Evolutionary conservation across 1,140 invertebrate genomes (phyloP), one percentile per base, ranked within the genome.

Genomic region (Daktulosphaira vitifoliae): DNA sequence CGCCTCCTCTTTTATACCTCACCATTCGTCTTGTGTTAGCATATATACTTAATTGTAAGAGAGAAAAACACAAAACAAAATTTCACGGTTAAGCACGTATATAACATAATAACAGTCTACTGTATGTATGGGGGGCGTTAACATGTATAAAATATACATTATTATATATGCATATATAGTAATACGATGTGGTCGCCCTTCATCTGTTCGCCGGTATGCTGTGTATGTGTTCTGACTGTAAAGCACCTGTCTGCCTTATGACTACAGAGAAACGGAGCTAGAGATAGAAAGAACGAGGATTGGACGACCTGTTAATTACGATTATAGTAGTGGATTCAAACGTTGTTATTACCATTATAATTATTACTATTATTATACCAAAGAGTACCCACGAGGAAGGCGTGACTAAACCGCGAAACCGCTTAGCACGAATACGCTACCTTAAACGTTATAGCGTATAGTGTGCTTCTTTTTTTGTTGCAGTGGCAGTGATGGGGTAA

Each of bases 391-490:
- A 6, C 38, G 25, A 23, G 25, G 54, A 44, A 46, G 54, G 54
- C 54, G 54, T 59, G 54, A 59, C 54, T 46, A 46, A 46, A 29
- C 54, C 25, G 42, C 54, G 42, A 23, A 59, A 59, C 54, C 39
- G 23, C 54, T 59, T 59, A 44, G 38, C 38, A 23, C 25, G 29
- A 33, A 33, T 5, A 33, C 54, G 54, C 54, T 59, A 59, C 54
- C 42, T 59, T 59, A 59, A 59, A 59, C 42, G 54, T 39, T 54
- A n/a, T 18, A 5, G 11, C 9, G 44, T 48, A 16, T 48, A 9
- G 29, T 33, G 5, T 33, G 29, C 29, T 33, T 33, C 29, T 33
- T 33, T 33, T 33, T 33, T 11, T 33, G 29, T 11, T 33, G 29
- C 29, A 33, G 29, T 33, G 29, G 29, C 29, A 6, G 29, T 33